phyloP scores from a whole-genome alignment of 2,888 invertebrate species.

The Drosophila incognita region DNA sequence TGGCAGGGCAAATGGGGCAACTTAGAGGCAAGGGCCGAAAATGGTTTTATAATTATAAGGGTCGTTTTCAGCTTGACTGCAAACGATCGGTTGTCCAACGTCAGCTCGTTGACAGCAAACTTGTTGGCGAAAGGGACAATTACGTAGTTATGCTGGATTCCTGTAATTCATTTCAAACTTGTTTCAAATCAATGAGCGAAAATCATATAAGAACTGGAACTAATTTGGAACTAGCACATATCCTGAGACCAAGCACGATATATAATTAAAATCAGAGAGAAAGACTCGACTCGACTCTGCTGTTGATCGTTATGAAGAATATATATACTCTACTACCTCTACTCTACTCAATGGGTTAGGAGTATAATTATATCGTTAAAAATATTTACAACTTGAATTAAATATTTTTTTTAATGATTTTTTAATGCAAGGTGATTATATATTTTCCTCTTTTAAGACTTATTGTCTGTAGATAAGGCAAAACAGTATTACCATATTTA shows the following conservation, averaged over 20 bases:
- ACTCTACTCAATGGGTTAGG: too few species aligned
- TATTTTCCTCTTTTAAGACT: not conserved
- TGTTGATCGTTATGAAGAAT: not conserved
- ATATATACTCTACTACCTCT: not conserved
- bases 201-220: not conserved
- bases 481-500: not conserved
- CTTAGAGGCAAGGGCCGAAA: constrained; percentile 30
- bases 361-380: not conserved
- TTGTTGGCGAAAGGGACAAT: not conserved
- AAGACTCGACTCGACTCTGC: not conserved
- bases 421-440: not conserved
- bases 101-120: constrained; percentile 42
- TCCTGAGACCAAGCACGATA: not conserved
- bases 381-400: not conserved
- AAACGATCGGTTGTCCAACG: constrained; percentile 70
- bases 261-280: not conserved
- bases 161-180: not conserved
- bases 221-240: not conserved
- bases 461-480: not conserved
- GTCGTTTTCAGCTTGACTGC: constrained; percentile 65
- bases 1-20: constrained; percentile 3
- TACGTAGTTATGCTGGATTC: not conserved
- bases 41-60: constrained; percentile 77
- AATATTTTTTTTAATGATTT: not conserved
- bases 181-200: not conserved